Base-by-base conservation (phyloP, 2,113 vertebrate species). In the Ciconia stormi region DNA sequence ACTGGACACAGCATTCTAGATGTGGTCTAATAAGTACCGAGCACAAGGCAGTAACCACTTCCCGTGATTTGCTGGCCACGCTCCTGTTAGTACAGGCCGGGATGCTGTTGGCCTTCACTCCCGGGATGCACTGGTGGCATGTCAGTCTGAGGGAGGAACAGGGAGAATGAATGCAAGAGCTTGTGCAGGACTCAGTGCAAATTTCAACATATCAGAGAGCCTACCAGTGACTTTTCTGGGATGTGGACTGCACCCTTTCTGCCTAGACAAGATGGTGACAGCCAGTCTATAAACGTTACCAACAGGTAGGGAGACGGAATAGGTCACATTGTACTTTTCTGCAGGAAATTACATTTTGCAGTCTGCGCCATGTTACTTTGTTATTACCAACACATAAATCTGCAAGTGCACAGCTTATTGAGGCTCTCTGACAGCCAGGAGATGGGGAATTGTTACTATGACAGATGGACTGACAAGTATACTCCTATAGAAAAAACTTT, bases 381-480 rank as follows among this genome's bases (percentile, higher is more conserved):
- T 56, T 92, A 77, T 85, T 92, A 84, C 80, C 58, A 73, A 59
- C 89, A 90, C 65, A 95, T 96, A 89, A 94, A 95, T 96, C 92
- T 96, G 85, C 61, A 82, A 67, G 71, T 66, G 70, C 74, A 34
- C 79, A 59, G 85, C 80, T 92, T 55, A 40, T 13, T 59, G 95
- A 87, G 67, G 56, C 80, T 85, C 25, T 50, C 55, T 78, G 85
- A 66, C 91, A 85, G 86, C 56, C 44, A 10, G 23, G 42, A 72
- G 90, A 87, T 23, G 65, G 88, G 80, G 82, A 82, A 88, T 74
- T 82, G 89, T 38, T 89, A 78, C 82, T 23, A 38, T 94, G 95
- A 96, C 94, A 94, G 95, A 95, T 96, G 95, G 79, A 92, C 90
- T 82, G 90, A 95, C 91, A 95, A 77, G 76, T 65, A 34, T 46